These are phyloP conservation scores for Catharus fuscescens DNA, from an alignment of 2,113 vertebrate genomes.

Conservation along the genomic window DNA sequence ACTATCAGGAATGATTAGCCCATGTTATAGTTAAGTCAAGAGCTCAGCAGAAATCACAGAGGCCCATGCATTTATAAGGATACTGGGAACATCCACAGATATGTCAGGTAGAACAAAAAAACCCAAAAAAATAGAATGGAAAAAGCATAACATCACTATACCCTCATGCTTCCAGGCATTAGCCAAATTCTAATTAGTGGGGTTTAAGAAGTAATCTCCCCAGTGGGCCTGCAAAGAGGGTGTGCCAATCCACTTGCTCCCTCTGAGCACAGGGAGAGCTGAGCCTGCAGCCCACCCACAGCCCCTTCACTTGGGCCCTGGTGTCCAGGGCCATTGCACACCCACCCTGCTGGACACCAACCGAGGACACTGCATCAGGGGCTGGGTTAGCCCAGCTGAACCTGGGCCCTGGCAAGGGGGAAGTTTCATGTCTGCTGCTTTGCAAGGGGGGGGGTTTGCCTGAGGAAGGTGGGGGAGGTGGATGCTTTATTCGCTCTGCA, in stretches of 20 bases:
- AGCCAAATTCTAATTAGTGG: constrained; percentile 31
- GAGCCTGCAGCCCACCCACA: not conserved
- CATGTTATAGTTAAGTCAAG: not conserved
- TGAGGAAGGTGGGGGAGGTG: not conserved
- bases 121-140: fast-evolving
- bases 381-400: fast-evolving
- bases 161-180: not conserved
- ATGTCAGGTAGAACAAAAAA: not conserved
- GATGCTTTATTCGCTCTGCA: fast-evolving
- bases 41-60: not conserved
- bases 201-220: constrained; percentile 39
- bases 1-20: not conserved
- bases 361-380: not conserved
- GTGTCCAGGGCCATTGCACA: not conserved
- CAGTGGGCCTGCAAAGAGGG: not conserved
- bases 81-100: not conserved
- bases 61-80: not conserved
- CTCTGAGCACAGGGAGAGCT: not conserved
- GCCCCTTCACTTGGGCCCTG: fast-evolving
- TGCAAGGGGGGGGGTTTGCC: fast-evolving
- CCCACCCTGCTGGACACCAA: not conserved
- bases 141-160: not conserved
- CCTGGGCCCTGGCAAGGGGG: not conserved
- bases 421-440: not conserved
- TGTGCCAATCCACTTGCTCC: not conserved